Percentiles rank a stretch among this genome's conserved stretches.
Evolutionary conservation across 2,797 vertebrate species (phyloP).

Genomic region (Sarcophilus harrisii): DNA sequence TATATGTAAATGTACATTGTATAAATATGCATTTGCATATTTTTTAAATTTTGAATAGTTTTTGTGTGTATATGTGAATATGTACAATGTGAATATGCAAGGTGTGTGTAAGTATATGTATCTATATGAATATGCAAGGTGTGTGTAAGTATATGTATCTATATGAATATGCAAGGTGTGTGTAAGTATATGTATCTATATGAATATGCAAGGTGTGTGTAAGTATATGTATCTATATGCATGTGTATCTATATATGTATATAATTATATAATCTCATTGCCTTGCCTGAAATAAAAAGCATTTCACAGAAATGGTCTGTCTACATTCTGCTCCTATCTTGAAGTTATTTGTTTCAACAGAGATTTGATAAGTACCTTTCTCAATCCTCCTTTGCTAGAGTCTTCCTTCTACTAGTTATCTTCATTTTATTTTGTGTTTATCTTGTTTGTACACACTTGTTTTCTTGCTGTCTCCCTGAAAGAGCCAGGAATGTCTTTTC

Average conservation of each 20-base stretch:
- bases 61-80: neutral
- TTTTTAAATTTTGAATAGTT: too few relatives aligned
- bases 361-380: neutral
- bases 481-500: neutral
- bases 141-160: neutral
- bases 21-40: neutral
- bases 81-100: too few relatives aligned
- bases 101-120: too few relatives aligned
- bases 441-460: neutral
- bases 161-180: neutral
- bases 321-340: slow-evolving; percentile 34
- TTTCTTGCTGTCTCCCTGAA: neutral
- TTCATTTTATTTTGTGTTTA: neutral
- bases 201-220: neutral
- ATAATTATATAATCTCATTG: neutral
- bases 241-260: neutral
- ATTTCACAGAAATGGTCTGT: neutral
- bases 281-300: slow-evolving; percentile 53
- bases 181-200: too few relatives aligned
- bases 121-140: too few relatives aligned
- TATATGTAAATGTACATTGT: neutral
- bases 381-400: neutral
- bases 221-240: neutral
- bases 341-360: neutral
- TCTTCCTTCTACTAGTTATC: neutral